A percentile compares a stretch with the other conserved stretches of the same genome.
phyloP scores from a whole-genome alignment of 2,888 invertebrate genomes.

The Epinotia bilunana region DNA sequence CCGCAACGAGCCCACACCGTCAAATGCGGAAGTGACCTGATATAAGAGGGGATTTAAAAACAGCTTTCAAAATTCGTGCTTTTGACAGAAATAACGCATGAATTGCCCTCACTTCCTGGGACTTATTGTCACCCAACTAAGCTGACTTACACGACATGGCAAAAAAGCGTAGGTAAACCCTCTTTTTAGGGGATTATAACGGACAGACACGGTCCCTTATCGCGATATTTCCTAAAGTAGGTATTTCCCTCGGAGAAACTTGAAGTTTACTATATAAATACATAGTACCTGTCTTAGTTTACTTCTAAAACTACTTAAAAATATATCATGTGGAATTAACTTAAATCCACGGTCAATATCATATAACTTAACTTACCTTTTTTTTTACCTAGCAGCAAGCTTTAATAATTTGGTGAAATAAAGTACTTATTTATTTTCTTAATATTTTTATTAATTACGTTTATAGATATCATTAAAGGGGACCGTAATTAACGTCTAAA shows the following conservation, averaged over 20 bases:
- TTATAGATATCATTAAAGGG: neutral
- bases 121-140: conserved; percentile 34
- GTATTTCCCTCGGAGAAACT: neutral
- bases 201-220: conserved; percentile 15
- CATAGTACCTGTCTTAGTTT: too few species aligned
- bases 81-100: conserved; percentile 9
- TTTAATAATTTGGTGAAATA: too few species aligned
- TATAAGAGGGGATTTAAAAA: neutral
- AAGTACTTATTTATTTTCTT: too few species aligned
- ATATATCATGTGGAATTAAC: too few species aligned
- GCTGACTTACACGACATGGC: conserved; percentile 41
- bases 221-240: conserved; percentile 2
- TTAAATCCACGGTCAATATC: too few species aligned
- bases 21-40: neutral
- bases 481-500: neutral
- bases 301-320: too few species aligned
- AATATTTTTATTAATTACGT: too few species aligned
- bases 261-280: neutral
- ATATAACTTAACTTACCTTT: too few species aligned
- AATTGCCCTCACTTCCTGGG: conserved; percentile 19
- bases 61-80: neutral
- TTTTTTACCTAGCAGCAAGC: too few species aligned
- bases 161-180: conserved; percentile 17
- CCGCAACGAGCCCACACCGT: too few species aligned
- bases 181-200: conserved; percentile 25